phyloP scores from a whole-genome alignment of 2,888 invertebrate genomes.

The Thymelicus lineola region DNA sequence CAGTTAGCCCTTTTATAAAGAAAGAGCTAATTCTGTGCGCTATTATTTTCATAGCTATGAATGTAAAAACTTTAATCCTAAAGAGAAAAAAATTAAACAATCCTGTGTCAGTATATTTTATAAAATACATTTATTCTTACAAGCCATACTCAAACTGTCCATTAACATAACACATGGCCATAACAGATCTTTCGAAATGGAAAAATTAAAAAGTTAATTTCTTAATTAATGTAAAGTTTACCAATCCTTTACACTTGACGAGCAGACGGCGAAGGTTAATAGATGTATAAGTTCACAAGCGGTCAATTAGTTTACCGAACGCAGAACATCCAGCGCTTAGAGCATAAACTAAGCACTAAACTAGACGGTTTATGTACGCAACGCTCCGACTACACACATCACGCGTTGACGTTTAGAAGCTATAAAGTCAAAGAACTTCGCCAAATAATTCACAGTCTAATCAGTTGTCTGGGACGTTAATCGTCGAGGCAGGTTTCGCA shows the following conservation, averaged over 20 bases:
- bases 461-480: neutral
- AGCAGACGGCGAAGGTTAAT: neutral
- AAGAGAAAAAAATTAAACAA: too few relatives aligned
- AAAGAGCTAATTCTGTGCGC: too few relatives aligned
- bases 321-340: neutral
- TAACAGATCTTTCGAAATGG: neutral
- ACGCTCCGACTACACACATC: neutral
- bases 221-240: neutral
- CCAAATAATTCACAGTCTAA: neutral
- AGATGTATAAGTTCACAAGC: constrained; percentile 12
- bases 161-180: too few relatives aligned
- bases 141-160: neutral
- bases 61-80: too few relatives aligned
- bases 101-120: too few relatives aligned
- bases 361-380: neutral
- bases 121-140: neutral
- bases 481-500: neutral
- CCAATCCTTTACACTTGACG: neutral
- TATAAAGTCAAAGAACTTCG: neutral
- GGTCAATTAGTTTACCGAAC: constrained; percentile 9
- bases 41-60: too few relatives aligned
- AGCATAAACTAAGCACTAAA: neutral
- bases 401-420: neutral
- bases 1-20: too few relatives aligned
- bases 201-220: neutral